Evolutionary conservation across 1,140 invertebrate genomes (phyloP).

Genomic region (Goniozus legneri): DNA sequence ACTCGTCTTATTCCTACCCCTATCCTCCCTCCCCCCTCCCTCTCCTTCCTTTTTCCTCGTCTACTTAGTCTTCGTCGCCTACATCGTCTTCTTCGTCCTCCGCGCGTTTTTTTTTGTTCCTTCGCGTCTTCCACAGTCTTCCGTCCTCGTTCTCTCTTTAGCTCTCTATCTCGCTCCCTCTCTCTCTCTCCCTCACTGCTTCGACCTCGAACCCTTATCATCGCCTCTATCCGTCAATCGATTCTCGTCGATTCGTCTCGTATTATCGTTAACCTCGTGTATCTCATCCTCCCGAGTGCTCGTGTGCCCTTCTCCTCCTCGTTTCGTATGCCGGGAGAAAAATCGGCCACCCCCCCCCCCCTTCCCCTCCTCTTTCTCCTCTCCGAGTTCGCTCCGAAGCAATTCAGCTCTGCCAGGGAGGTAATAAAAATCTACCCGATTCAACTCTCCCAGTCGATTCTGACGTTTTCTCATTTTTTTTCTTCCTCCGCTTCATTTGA

Average conservation of each 20-base stretch:
- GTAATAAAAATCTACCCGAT: too few species aligned
- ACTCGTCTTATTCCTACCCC: slow-evolving; percentile 32
- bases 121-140: not conserved
- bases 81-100: slow-evolving; percentile 8
- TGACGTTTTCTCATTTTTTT: not conserved
- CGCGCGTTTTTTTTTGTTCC: not conserved
- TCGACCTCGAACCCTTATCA: too few species aligned
- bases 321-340: not conserved
- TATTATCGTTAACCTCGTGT: too few species aligned
- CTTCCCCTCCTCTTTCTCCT: not conserved
- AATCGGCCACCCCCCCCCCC: not conserved
- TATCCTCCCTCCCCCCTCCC: not conserved
- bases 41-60: not conserved
- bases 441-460: not conserved
- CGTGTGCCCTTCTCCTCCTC: too few species aligned
- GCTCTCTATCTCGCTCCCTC: not conserved
- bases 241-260: too few species aligned
- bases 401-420: too few species aligned
- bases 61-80: not conserved
- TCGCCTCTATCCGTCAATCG: too few species aligned
- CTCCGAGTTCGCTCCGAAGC: not conserved
- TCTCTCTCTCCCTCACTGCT: too few species aligned
- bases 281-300: too few species aligned
- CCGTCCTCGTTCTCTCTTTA: not conserved
- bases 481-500: not conserved